Conservation (phyloP, 2,888 invertebrate genomes). For the Toxonevra muliebris region DNA sequence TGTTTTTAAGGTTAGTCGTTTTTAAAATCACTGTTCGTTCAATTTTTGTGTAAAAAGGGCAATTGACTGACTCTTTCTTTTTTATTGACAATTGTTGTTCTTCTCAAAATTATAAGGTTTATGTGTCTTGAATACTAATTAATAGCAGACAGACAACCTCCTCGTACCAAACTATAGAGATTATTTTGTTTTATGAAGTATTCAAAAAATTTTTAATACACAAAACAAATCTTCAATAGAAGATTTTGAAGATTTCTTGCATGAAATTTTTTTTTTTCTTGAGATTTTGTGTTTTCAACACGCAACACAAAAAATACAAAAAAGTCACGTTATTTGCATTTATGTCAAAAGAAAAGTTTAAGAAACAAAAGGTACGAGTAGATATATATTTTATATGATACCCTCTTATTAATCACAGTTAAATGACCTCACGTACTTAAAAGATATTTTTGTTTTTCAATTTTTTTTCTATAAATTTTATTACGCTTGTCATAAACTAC, state of each 20-base stretch:
- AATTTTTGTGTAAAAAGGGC: background rate
- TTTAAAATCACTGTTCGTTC: no score
- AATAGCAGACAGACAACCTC: no score
- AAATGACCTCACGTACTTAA: conserved; percentile 38
- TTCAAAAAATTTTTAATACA: no score
- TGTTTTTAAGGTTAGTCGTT: no score
- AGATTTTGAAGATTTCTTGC: no score
- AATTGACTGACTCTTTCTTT: conserved; percentile 18
- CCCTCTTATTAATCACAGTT: conserved; percentile 26
- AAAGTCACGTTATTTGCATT: conserved; percentile 41
- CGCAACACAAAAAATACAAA: conserved; percentile 5
- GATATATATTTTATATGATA: background rate
- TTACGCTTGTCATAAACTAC: background rate
- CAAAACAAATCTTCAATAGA: no score
- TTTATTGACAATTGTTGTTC: conserved; percentile 27
- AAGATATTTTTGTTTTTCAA: background rate
- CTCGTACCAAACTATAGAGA: no score
- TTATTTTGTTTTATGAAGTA: no score
- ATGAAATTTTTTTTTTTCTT: no score
- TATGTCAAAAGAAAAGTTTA: conserved; percentile 29
- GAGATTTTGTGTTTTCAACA: background rate
- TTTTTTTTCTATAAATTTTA: background rate
- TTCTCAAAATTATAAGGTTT: conserved; percentile 21
- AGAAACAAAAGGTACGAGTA: background rate
- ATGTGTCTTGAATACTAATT: conserved; percentile 7